Evolutionary conservation across 1,140 invertebrate genomes (phyloP), one percentile per base, ranked within the genome.

Genomic region (Holcopasites calliopsidis): DNA sequence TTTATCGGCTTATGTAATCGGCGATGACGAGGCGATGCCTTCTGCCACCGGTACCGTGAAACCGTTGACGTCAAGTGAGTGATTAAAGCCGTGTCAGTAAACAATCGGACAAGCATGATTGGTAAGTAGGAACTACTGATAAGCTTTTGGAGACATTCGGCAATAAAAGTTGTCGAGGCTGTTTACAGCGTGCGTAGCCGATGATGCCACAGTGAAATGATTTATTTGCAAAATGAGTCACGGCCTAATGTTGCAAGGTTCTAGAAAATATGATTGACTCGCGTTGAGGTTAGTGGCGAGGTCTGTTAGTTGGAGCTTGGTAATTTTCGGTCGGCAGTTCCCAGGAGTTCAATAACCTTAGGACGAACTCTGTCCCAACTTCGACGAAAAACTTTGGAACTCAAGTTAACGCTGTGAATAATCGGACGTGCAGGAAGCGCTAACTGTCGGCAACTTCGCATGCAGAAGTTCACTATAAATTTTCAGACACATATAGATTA

Each of bases 1-100:
- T 79, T 69, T 38, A 49, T 40, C 28, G 16, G 13, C 10, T 65
- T 73, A 55, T 42, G 50, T 47, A 65, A 73, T 52, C 58, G 8
- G 10, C 28, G 60, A 42, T 33, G 70, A 65, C 28, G 16, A 33
- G 1, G 31, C 42, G 31, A 44, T 16, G 26, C 3, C 10, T 38
- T 23, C 23, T n/a, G 10, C 11, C 18, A 16, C 7, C 28, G n/a
- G 42, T 61, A 21, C 1, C 57, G 47, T 16, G 13, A 10, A 44
- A 44, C 3, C 13, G 31, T 55, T 47, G 61, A 73, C 71, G 61
- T 73, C 71, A 55, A 73, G 16, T 18, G 2, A 10, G 0, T 4
- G 61, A 73, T 66, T 66, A 66, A 73, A n/a, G 21, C 8, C 35
- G 5, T 3, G 13, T 28, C 38, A 21, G 38, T 65, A 73, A 65